Percentiles rank a stretch among this genome's conserved stretches.
Conservation (phyloP, 2,113 vertebrate species). For the Rafetus swinhoei region DNA sequence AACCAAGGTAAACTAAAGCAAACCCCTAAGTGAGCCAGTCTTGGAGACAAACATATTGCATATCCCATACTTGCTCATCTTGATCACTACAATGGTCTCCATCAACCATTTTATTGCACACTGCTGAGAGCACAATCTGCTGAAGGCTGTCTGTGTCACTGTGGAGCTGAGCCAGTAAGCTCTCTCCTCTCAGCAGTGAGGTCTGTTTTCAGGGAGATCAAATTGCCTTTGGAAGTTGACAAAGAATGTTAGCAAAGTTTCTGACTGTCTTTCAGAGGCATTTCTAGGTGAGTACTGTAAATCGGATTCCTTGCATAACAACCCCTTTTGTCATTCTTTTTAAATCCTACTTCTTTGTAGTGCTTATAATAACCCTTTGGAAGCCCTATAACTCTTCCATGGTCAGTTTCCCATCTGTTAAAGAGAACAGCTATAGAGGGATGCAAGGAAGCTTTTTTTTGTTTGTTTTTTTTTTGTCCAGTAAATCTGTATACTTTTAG, state of each 20-base stretch:
- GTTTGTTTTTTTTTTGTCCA: no score
- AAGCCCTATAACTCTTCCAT: not conserved
- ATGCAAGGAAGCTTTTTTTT: no score
- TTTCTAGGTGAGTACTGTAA: not conserved
- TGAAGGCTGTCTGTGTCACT: not conserved
- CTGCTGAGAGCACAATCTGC: not conserved
- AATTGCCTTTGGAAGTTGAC: not conserved
- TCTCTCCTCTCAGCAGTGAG: not conserved
- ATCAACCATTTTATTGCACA: fast-evolving
- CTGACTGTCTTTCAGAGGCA: not conserved
- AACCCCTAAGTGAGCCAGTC: not conserved
- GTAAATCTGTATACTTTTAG: not conserved
- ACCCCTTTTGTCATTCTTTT: not conserved
- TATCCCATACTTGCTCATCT: not conserved
- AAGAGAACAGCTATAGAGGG: not conserved
- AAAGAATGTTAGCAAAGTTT: not conserved
- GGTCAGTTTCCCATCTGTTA: not conserved
- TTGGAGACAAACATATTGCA: not conserved
- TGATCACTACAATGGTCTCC: not conserved
- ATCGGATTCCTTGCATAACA: not conserved
- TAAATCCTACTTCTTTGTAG: not conserved
- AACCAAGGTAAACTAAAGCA: conserved; percentile 87
- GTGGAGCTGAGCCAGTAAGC: not conserved
- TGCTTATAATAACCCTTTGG: not conserved
- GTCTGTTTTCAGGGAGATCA: not conserved